phyloP scores from a whole-genome alignment of 2,113 vertebrate species.

The Capreolus pygargus region DNA sequence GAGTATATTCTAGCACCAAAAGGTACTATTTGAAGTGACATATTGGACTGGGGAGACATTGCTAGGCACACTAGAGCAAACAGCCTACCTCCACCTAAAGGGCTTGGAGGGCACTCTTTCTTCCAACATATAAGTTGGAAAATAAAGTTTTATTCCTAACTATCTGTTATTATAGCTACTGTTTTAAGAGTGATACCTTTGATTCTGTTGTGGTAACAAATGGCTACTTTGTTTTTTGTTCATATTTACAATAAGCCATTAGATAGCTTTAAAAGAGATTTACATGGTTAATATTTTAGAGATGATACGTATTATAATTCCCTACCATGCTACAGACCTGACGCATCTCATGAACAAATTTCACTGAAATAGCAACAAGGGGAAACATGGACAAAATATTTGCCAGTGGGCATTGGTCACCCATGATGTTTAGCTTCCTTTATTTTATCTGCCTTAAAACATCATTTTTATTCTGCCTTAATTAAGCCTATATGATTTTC shows the following conservation, averaged over 20 bases:
- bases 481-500: background rate
- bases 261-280: background rate
- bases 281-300: background rate
- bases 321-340: background rate
- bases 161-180: background rate
- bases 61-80: background rate
- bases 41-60: background rate
- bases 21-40: background rate
- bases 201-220: background rate
- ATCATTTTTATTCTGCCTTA: background rate
- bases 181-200: background rate
- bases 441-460: background rate
- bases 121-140: background rate
- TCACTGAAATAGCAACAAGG: background rate
- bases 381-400: background rate
- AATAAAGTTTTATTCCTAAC: background rate
- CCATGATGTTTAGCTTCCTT: background rate
- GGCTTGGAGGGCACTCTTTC: background rate
- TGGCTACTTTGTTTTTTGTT: background rate
- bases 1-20: background rate
- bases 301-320: background rate
- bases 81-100: background rate
- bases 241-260: background rate
- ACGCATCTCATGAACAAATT: background rate
- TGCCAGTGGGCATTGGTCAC: background rate